Conservation (phyloP, 2,888 invertebrate species). For the Caprella mutica region DNA sequence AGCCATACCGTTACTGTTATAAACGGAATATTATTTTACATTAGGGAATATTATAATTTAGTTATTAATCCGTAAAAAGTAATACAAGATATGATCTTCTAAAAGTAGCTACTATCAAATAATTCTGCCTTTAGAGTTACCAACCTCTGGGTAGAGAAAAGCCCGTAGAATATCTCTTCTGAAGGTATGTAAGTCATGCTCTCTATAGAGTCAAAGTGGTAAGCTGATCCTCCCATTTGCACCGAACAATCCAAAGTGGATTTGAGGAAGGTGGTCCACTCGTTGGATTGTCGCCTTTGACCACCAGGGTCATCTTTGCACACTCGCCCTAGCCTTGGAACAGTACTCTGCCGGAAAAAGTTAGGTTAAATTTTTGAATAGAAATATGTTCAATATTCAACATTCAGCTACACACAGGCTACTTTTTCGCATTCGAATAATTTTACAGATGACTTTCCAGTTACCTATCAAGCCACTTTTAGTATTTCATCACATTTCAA, state of each 20-base stretch:
- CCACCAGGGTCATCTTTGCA: slow-evolving; percentile 76
- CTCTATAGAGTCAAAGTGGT: slow-evolving; percentile 80
- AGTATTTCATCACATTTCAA: too few species aligned
- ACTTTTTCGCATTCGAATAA: too few species aligned
- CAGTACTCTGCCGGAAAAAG: slow-evolving; percentile 46
- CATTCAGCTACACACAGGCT: too few species aligned
- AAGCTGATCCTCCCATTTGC: slow-evolving; percentile 73
- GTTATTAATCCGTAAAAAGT: too few species aligned
- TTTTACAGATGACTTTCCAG: too few species aligned
- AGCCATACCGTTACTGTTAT: slow-evolving; percentile 62
- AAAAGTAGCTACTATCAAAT: too few species aligned
- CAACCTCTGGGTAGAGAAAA: slow-evolving; percentile 69
- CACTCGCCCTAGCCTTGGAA: slow-evolving; percentile 78
- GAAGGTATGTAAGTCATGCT: slow-evolving; percentile 64
- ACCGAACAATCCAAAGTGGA: slow-evolving; percentile 72
- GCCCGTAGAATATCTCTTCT: slow-evolving; percentile 67
- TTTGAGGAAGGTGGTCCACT: slow-evolving; percentile 85
- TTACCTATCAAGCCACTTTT: too few species aligned
- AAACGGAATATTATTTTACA: too few species aligned
- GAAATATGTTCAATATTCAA: too few species aligned
- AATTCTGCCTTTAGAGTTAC: too few species aligned
- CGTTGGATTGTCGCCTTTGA: slow-evolving; percentile 54
- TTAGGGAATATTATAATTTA: too few species aligned
- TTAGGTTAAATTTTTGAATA: background rate
- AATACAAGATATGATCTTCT: too few species aligned